Evolutionary conservation across 2,113 vertebrate genomes (phyloP).

Genomic region (Lepidothrix coronata): DNA sequence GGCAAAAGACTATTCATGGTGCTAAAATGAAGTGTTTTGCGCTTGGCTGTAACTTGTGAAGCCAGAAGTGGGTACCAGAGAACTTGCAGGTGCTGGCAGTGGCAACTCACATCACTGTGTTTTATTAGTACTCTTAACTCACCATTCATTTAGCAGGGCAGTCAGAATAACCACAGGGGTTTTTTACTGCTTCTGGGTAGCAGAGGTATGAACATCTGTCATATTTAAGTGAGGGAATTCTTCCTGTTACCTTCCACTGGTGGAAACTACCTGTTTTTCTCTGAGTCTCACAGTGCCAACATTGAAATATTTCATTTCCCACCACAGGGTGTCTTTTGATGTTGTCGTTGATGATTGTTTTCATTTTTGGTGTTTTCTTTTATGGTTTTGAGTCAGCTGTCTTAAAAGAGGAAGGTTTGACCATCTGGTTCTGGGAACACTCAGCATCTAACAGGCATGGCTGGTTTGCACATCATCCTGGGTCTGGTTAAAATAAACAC

Average conservation of each 20-base stretch:
- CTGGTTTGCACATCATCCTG: slow-evolving; percentile 52
- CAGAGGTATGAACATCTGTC: slow-evolving; percentile 19
- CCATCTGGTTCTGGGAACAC: slow-evolving; percentile 54
- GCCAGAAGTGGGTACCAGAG: not conserved
- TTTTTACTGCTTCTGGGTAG: slow-evolving; percentile 17
- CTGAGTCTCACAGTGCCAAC: not conserved
- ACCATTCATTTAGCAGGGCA: not conserved
- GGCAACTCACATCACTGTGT: rapidly evolving
- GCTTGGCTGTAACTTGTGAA: not conserved
- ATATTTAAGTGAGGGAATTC: slow-evolving; percentile 5
- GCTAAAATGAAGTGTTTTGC: not conserved
- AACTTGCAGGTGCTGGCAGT: not conserved
- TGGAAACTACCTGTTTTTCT: not conserved
- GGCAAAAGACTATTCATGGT: not conserved
- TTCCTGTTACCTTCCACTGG: not conserved
- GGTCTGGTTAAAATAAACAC: slow-evolving; percentile 54
- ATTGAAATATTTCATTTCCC: not conserved
- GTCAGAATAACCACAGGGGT: not conserved
- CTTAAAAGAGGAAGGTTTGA: slow-evolving; percentile 43
- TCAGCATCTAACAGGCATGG: slow-evolving; percentile 7
- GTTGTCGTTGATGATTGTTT: slow-evolving; percentile 35
- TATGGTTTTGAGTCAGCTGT: slow-evolving; percentile 46
- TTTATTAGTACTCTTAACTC: not conserved
- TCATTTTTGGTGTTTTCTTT: slow-evolving; percentile 57
- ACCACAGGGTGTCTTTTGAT: slow-evolving; percentile 30